A percentile compares a stretch with the other conserved stretches of the same genome.
These are phyloP conservation scores for Acanthosoma haemorrhoidale DNA, from an alignment of 2,888 invertebrate genomes.

Conservation along the genomic window DNA sequence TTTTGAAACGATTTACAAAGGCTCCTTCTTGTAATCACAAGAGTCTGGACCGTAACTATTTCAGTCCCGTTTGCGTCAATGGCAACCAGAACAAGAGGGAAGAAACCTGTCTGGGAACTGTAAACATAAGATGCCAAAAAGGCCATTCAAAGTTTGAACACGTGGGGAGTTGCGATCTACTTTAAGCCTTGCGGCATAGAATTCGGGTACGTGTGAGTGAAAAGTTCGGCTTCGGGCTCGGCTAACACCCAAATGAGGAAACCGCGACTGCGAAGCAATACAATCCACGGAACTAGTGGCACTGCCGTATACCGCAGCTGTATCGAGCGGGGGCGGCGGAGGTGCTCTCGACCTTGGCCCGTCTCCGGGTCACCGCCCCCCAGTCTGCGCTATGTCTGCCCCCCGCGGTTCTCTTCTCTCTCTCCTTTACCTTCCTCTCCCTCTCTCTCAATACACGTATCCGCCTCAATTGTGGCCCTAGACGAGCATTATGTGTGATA, in stretches of 20 bases:
- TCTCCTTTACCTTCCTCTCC: neutral
- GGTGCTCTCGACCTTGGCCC: constrained; percentile 40
- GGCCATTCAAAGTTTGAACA: too few relatives aligned
- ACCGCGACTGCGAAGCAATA: neutral
- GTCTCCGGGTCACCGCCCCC: constrained; percentile 48
- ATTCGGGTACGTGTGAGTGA: too few relatives aligned
- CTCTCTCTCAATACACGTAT: constrained; percentile 28
- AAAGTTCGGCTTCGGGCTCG: too few relatives aligned
- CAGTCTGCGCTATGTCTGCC: constrained; percentile 47
- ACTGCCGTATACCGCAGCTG: constrained; percentile 26
- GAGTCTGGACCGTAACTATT: neutral
- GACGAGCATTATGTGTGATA: too few relatives aligned
- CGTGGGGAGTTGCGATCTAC: too few relatives aligned
- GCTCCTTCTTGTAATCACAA: too few relatives aligned
- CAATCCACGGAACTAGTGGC: neutral
- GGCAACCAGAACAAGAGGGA: too few relatives aligned
- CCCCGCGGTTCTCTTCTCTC: constrained; percentile 36
- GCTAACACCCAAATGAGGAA: too few relatives aligned
- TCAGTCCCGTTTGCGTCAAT: neutral
- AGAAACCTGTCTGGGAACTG: neutral
- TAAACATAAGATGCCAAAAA: too few relatives aligned
- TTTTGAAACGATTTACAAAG: too few relatives aligned
- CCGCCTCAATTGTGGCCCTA: too few relatives aligned
- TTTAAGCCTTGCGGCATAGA: too few relatives aligned
- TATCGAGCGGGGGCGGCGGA: constrained; percentile 2